Conservation (phyloP, 2,113 vertebrate species). For the Redunca redunca region DNA sequence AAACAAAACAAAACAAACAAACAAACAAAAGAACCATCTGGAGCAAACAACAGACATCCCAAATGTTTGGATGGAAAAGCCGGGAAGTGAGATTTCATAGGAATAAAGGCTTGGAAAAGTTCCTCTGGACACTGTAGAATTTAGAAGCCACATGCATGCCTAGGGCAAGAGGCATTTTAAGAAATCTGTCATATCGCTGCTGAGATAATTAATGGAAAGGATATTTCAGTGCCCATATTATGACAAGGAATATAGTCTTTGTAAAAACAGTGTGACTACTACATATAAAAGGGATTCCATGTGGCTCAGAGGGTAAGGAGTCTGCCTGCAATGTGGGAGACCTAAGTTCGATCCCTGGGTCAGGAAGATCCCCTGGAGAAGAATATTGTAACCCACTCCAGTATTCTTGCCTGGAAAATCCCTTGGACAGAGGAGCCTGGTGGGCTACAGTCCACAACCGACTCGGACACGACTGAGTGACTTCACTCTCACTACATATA, state of each 20-base stretch:
- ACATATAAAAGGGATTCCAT: neutral
- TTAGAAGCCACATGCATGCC: neutral
- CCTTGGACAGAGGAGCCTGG: neutral
- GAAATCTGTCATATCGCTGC: neutral
- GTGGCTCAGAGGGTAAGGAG: neutral
- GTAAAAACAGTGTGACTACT: neutral
- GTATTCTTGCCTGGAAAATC: neutral
- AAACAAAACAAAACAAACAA: neutral
- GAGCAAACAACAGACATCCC: neutral
- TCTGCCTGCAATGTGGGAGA: neutral
- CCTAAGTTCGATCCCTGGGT: neutral
- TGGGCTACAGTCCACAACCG: neutral
- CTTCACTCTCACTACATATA: neutral
- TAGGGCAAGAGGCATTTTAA: neutral
- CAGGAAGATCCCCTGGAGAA: neutral
- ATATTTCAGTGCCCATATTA: neutral
- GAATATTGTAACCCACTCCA: neutral
- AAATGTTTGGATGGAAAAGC: neutral
- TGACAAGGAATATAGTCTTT: neutral
- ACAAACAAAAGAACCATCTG: neutral
- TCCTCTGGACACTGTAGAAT: neutral
- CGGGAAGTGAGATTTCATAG: neutral
- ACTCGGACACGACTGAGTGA: fast-evolving
- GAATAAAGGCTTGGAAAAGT: neutral
- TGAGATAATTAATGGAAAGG: neutral